These are phyloP conservation scores for Globodera ellingtonae DNA, from an alignment of 1,140 invertebrate genomes.

Conservation along the genomic window DNA sequence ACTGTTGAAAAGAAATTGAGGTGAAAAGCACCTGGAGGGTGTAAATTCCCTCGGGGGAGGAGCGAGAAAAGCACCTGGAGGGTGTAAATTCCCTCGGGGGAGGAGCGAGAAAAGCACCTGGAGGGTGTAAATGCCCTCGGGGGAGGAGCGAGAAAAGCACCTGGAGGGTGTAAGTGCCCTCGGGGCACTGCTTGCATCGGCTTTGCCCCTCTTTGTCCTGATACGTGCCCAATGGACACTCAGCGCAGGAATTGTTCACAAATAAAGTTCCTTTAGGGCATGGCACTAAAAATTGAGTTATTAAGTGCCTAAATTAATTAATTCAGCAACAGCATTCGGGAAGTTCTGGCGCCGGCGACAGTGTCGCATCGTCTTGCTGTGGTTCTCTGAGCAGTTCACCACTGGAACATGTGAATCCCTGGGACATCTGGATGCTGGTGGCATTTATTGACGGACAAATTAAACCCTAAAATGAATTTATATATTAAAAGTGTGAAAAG, in stretches of 20 bases:
- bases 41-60: constrained; percentile 75
- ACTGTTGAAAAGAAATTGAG: not conserved
- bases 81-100: constrained; percentile 78
- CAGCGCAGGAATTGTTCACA: constrained; percentile 64
- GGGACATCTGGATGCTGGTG: constrained; percentile 78
- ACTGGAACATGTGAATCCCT: constrained; percentile 87
- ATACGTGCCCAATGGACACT: constrained; percentile 71
- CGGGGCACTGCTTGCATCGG: constrained; percentile 82
- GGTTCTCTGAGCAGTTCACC: constrained; percentile 82
- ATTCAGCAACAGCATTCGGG: constrained; percentile 81
- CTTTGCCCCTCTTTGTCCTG: constrained; percentile 87
- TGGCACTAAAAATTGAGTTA: constrained; percentile 51
- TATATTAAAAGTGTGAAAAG: too few relatives aligned
- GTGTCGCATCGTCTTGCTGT: constrained; percentile 4
- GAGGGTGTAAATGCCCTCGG: constrained; percentile 82
- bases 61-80: constrained; percentile 58
- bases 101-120: not conserved
- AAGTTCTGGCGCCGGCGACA: constrained; percentile 67
- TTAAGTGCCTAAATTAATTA: not conserved
- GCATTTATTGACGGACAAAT: constrained; percentile 86
- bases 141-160: not conserved
- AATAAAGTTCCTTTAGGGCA: constrained; percentile 61
- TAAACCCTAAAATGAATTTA: constrained; percentile 69
- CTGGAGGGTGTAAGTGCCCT: constrained; percentile 81
- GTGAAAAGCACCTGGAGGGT: constrained; percentile 70